Percentiles rank a stretch among this genome's conserved stretches.
These are phyloP conservation scores for Uloborus diversus DNA, from an alignment of 1,140 invertebrate genomes.

Conservation along the genomic window DNA sequence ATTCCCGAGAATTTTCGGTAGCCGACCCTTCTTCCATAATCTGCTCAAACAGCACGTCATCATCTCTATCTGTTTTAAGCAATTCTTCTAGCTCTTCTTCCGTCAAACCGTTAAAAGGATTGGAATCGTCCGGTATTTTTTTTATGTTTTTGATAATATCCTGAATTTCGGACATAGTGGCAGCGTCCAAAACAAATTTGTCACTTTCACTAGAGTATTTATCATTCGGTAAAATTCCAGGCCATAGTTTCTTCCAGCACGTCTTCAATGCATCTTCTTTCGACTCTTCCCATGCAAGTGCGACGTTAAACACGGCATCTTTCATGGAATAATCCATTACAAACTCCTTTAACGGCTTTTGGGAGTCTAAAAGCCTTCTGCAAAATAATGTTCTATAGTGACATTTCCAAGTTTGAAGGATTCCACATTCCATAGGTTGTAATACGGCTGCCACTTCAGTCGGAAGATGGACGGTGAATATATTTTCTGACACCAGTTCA, in stretches of 20 bases:
- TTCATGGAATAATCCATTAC: neutral
- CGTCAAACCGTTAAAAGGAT: neutral
- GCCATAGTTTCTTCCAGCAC: neutral
- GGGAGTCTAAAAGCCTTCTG: neutral
- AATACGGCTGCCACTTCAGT: neutral
- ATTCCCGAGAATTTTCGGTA: neutral
- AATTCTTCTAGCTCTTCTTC: neutral
- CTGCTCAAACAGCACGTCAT: neutral
- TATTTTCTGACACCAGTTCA: neutral
- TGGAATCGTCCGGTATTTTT: neutral
- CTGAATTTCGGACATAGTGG: too few species aligned
- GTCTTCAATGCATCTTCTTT: neutral
- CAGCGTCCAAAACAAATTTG: too few species aligned
- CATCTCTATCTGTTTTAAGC: neutral
- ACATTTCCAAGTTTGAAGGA: neutral
- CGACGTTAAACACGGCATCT: neutral
- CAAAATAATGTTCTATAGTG: neutral
- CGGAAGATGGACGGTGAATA: neutral
- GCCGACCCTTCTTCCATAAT: neutral
- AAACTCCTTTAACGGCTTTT: neutral
- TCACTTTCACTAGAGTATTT: too few species aligned
- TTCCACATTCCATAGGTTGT: constrained; percentile 9
- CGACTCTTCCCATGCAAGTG: neutral
- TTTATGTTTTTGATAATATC: too few species aligned
- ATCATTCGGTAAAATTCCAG: too few species aligned